These are phyloP conservation scores for Anhinga rufa DNA, from an alignment of 2,113 vertebrate species.

Conservation along the genomic window DNA sequence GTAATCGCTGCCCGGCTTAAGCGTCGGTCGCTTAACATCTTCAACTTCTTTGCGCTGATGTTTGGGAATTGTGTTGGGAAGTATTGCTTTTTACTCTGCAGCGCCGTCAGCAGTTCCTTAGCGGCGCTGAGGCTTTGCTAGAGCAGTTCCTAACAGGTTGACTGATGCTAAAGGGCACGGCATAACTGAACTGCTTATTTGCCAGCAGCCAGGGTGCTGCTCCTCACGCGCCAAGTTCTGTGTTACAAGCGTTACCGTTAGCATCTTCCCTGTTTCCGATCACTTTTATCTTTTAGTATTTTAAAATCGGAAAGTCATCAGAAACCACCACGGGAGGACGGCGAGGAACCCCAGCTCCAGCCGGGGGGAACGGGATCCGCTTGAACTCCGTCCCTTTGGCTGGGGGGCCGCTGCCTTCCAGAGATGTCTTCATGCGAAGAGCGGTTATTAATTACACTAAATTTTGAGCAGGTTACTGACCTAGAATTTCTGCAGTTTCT, in stretches of 20 bases:
- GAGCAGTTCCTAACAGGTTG: accelerated
- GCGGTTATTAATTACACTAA: accelerated
- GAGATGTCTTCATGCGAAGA: neutral
- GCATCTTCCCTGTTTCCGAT: neutral
- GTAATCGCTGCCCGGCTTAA: accelerated
- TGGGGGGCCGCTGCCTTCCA: neutral
- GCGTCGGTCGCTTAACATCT: accelerated
- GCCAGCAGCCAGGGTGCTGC: accelerated
- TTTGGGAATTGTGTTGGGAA: neutral
- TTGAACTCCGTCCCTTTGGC: neutral
- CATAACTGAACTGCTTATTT: accelerated
- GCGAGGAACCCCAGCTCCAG: neutral
- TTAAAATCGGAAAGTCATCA: neutral
- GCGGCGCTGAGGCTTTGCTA: neutral
- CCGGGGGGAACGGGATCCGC: neutral
- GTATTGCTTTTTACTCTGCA: too few species aligned
- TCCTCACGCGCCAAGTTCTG: neutral
- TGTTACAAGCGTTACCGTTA: accelerated
- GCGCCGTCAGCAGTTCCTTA: neutral
- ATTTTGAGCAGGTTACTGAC: neutral
- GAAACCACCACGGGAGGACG: accelerated
- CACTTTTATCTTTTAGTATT: neutral
- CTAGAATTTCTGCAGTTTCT: neutral
- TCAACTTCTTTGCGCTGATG: accelerated
- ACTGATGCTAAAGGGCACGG: accelerated